Percentiles rank a stretch among this genome's conserved stretches.
Evolutionary conservation across 2,888 invertebrate species (phyloP).

Genomic region (Zygogramma bicolorata): DNA sequence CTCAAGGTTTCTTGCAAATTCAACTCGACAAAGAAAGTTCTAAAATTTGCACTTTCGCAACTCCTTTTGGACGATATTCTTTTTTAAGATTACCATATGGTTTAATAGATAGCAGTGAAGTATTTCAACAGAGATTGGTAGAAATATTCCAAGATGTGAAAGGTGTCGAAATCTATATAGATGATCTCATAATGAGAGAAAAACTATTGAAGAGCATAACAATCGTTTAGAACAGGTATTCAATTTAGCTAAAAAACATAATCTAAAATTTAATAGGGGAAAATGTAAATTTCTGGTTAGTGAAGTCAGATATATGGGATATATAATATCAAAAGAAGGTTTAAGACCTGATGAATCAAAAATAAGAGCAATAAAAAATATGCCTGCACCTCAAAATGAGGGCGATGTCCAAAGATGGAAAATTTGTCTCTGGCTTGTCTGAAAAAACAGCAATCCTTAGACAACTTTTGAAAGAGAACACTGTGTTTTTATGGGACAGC

Average conservation of each 20-base stretch:
- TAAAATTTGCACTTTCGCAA: slow-evolving; percentile 30
- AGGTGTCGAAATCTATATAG: slow-evolving; percentile 31
- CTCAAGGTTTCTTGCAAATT: slow-evolving; percentile 37
- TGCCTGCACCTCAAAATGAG: slow-evolving; percentile 32
- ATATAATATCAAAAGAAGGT: slow-evolving; percentile 24
- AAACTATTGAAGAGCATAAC: slow-evolving; percentile 10
- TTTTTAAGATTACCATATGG: slow-evolving; percentile 38
- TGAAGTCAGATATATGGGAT: too few relatives aligned
- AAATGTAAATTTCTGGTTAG: slow-evolving; percentile 3
- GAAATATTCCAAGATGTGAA: slow-evolving; percentile 40
- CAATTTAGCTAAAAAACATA: slow-evolving; percentile 13
- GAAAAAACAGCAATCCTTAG: neutral
- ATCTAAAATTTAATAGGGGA: neutral
- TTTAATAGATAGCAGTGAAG: neutral
- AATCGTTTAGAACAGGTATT: slow-evolving; percentile 27
- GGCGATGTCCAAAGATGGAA: slow-evolving; percentile 35
- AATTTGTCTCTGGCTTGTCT: neutral
- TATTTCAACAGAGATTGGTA: slow-evolving; percentile 21
- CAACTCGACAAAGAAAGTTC: slow-evolving; percentile 17
- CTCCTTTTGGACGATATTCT: too few relatives aligned
- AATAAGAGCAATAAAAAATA: neutral
- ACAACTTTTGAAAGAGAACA: neutral
- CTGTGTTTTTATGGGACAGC: neutral
- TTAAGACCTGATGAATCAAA: slow-evolving; percentile 15
- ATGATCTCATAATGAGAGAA: slow-evolving; percentile 13